Conservation (phyloP, 2,888 invertebrate genomes). For the Aradus depressus region DNA sequence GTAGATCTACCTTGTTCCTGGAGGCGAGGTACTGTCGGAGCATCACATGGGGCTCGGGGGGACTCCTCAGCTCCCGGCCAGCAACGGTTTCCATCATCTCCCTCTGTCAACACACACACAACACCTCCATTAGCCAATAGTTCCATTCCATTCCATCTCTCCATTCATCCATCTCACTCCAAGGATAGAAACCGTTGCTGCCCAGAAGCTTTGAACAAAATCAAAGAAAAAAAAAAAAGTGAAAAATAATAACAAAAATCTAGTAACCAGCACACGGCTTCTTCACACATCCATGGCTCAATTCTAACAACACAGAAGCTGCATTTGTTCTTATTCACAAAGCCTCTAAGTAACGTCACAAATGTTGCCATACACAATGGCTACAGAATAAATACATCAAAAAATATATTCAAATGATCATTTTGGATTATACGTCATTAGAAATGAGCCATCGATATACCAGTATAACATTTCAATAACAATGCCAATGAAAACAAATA, state of each 20-base stretch:
- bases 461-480: too few species aligned
- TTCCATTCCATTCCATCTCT: slow-evolving; percentile 8
- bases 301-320: neutral
- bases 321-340: too few species aligned
- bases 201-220: slow-evolving; percentile 3
- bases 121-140: slow-evolving; percentile 12
- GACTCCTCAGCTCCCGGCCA: slow-evolving; percentile 15
- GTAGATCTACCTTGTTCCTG: slow-evolving; percentile 30
- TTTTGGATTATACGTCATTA: too few species aligned
- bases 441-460: too few species aligned
- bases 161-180: neutral
- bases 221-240: slow-evolving; percentile 3
- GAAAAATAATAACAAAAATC: neutral
- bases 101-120: slow-evolving; percentile 29
- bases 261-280: slow-evolving; percentile 14
- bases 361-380: too few species aligned
- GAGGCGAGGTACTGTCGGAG: slow-evolving; percentile 29
- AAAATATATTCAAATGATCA: too few species aligned
- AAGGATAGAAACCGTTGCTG: slow-evolving; percentile 18
- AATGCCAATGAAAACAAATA: too few species aligned
- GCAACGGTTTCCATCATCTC: slow-evolving; percentile 24
- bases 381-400: too few species aligned
- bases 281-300: neutral
- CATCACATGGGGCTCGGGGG: slow-evolving; percentile 18
- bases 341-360: too few species aligned